Evolutionary conservation across 2,888 invertebrate genomes (phyloP), one percentile per base, ranked within the genome.

Genomic region (Oegoconia quadripuncta): DNA sequence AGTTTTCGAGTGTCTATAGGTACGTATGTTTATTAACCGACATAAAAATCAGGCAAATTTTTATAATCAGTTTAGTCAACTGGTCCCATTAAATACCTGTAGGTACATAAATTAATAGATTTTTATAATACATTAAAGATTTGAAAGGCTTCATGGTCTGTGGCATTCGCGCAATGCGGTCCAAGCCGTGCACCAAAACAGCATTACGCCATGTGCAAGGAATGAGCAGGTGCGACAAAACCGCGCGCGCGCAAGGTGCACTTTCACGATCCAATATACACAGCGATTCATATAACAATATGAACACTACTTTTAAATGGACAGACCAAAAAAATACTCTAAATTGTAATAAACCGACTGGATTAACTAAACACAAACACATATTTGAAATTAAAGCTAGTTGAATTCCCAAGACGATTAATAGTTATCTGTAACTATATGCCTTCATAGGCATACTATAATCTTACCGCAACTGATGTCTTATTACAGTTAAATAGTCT

Each of bases 171-270:
- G 59, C 56, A 68, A 74, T 74, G 74, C 67, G 56, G 70, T 69
- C 54, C 64, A 75, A 74, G 68, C 73, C 64, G 60, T 69, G 68
- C 65, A 60, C 64, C 67, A 47, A 74, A 76, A 72, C 63, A 72
- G 62, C 67, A 73, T 79, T 75, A 76, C 79, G 76, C 71, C 83
- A 84, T 78, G 65, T 81, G 80, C 67, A 67, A 64, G 63, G 70
- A 72, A 72, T 65, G 66, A 55, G 72, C 84, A 84, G 84, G 82
- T 82, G 84, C 68, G 55, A 61, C 60, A 52, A 48, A 53, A 49
- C 55, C 53, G 59, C 53, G 59, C 73, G 76, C 25, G 14, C 18
- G 9, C 28, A 37, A 79, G 80, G 77, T 74, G 81, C 81, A 70
- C 70, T 76, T 80, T 81, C 75, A 64, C 73, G 60, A 59, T 54